phyloP scores from a whole-genome alignment of 2,888 invertebrate genomes.

The Orthosia incerta region DNA sequence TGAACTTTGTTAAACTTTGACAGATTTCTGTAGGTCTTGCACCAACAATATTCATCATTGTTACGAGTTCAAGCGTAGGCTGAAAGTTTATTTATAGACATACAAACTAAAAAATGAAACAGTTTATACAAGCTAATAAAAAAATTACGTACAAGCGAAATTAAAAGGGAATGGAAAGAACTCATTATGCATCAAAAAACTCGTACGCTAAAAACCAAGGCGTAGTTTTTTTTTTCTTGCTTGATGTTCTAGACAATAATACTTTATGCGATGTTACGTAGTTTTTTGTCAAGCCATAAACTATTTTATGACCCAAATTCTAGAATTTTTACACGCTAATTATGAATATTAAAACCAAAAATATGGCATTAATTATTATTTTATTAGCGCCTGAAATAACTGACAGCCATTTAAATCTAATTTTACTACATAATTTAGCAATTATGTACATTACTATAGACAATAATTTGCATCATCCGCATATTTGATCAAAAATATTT shows the following conservation, averaged over 20 bases:
- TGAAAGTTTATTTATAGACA: too few relatives aligned
- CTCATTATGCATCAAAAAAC: too few relatives aligned
- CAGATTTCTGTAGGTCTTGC: background rate
- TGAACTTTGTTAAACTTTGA: background rate
- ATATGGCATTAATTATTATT: constrained; percentile 30
- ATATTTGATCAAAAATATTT: constrained; percentile 18
- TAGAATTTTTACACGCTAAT: constrained; percentile 42
- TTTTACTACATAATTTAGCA: constrained; percentile 27
- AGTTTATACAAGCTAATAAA: too few relatives aligned
- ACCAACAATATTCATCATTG: too few relatives aligned
- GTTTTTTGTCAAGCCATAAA: constrained; percentile 28
- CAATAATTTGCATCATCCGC: constrained; percentile 25
- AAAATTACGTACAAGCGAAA: too few relatives aligned
- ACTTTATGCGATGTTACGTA: background rate
- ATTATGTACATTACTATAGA: constrained; percentile 18
- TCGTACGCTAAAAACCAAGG: too few relatives aligned
- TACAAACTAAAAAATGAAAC: too few relatives aligned
- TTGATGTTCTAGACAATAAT: too few relatives aligned
- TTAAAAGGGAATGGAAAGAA: too few relatives aligned
- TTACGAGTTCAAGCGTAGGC: too few relatives aligned
- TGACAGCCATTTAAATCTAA: constrained; percentile 7
- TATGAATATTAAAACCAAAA: constrained; percentile 13
- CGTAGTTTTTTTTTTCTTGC: too few relatives aligned
- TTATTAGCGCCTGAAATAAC: constrained; percentile 50
- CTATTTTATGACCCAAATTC: constrained; percentile 32